Evolutionary conservation across 1,140 invertebrate genomes (phyloP).

Genomic region (Tetramorium parvispinum): DNA sequence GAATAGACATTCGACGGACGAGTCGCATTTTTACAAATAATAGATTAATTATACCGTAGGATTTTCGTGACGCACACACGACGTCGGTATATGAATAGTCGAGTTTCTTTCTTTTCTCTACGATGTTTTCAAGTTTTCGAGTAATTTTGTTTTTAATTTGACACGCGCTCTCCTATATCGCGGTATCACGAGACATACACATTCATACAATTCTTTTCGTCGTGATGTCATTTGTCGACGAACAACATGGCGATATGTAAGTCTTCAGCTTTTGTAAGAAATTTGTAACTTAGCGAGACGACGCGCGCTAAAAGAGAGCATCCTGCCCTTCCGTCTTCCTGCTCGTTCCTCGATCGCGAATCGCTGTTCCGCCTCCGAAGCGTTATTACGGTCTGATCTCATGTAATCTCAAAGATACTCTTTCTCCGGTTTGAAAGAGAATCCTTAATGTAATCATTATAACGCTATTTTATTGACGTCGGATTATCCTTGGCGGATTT

Average conservation of each 20-base stretch:
- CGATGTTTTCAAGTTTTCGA: slow-evolving; percentile 31
- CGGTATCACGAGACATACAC: background rate
- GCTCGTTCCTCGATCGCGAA: slow-evolving; percentile 42
- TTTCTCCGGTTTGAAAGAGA: background rate
- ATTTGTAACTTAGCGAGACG: slow-evolving; percentile 52
- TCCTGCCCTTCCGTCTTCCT: slow-evolving; percentile 26
- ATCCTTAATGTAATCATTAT: slow-evolving; percentile 30
- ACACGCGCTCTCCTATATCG: background rate
- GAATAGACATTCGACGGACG: slow-evolving; percentile 25
- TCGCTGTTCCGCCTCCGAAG: slow-evolving; percentile 2
- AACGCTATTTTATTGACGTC: slow-evolving; percentile 10
- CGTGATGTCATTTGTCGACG: slow-evolving; percentile 24
- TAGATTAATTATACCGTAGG: slow-evolving; percentile 70
- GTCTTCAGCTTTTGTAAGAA: slow-evolving; percentile 63
- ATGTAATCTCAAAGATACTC: slow-evolving; percentile 59
- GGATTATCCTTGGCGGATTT: slow-evolving; percentile 29
- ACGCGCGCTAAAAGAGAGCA: slow-evolving; percentile 43
- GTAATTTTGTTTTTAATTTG: slow-evolving; percentile 55
- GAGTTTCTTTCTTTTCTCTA: slow-evolving; percentile 47
- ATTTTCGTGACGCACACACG: slow-evolving; percentile 56
- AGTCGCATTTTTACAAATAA: slow-evolving; percentile 69
- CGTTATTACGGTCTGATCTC: slow-evolving; percentile 24
- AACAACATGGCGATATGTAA: slow-evolving; percentile 31
- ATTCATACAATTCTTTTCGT: slow-evolving; percentile 41
- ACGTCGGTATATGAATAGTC: slow-evolving; percentile 54